A percentile compares a stretch with the other conserved stretches of the same genome.
Evolutionary conservation across 2,888 invertebrate species (phyloP).

Genomic region (Phragmatobia fuliginosa): DNA sequence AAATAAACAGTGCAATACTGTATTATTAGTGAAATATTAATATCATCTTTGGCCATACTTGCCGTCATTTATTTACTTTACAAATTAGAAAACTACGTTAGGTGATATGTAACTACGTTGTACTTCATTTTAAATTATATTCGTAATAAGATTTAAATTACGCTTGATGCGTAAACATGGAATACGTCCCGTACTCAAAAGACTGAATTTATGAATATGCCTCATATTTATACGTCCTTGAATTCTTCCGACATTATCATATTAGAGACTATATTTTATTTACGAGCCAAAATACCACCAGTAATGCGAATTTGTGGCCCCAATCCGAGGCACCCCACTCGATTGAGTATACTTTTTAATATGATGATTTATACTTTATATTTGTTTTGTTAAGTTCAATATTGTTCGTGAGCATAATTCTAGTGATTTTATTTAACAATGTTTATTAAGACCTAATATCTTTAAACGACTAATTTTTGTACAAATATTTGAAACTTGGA

Average conservation of each 20-base stretch:
- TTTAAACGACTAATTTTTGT: too few relatives aligned
- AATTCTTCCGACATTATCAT: background rate
- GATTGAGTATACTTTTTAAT: conserved; percentile 3
- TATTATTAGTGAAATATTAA: background rate
- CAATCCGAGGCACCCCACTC: conserved; percentile 1
- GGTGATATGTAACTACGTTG: too few relatives aligned
- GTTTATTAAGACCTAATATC: too few relatives aligned
- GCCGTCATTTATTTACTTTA: background rate
- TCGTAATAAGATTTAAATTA: background rate
- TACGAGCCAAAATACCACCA: background rate
- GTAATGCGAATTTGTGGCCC: background rate
- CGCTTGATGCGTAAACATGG: conserved; percentile 2
- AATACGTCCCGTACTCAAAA: conserved; percentile 6
- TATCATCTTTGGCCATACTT: too few relatives aligned
- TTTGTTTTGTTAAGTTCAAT: background rate
- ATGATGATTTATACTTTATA: conserved; percentile 1
- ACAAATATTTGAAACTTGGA: too few relatives aligned
- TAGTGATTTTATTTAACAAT: too few relatives aligned
- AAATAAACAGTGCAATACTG: background rate
- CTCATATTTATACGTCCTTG: conserved; percentile 10
- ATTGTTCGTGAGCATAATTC: background rate
- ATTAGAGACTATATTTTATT: background rate
- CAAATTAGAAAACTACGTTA: background rate
- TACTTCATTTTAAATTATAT: background rate
- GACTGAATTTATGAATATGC: conserved; percentile 13